A percentile compares a stretch with the other conserved stretches of the same genome.
phyloP scores from a whole-genome alignment of 1,140 invertebrate genomes.

The Psix sp. region DNA sequence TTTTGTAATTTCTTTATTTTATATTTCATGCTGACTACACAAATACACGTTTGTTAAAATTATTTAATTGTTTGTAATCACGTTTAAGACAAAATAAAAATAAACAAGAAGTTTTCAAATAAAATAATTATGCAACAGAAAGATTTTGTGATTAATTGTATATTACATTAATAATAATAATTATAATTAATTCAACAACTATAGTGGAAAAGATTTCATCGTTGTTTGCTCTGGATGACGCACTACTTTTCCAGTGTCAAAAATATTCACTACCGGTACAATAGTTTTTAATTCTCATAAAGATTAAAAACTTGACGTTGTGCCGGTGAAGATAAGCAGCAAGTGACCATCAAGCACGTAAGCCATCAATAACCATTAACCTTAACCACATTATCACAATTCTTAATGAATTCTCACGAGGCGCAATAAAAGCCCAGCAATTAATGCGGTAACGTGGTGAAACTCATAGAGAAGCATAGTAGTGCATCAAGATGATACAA shows the following conservation, averaged over 20 bases:
- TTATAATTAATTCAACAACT: no score
- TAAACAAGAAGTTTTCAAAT: no score
- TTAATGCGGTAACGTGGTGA: conserved; percentile 50
- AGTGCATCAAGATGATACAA: conserved; percentile 49
- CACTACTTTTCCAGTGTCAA: no score
- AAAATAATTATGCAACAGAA: no score
- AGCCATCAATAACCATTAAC: conserved; percentile 52
- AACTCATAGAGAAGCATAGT: conserved; percentile 35
- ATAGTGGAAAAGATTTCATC: no score
- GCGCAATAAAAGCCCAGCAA: conserved; percentile 48
- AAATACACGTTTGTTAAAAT: neutral
- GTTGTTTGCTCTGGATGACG: no score
- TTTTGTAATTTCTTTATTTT: neutral
- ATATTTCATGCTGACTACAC: neutral
- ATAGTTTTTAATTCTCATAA: neutral
- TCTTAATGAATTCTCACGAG: conserved; percentile 55
- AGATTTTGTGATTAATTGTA: no score
- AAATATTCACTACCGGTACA: neutral
- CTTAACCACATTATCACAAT: conserved; percentile 54
- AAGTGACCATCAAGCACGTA: conserved; percentile 34
- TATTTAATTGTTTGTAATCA: no score
- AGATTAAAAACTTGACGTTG: conserved; percentile 6
- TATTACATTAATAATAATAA: no score
- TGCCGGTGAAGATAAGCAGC: conserved; percentile 16
- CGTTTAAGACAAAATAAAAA: no score